Evolutionary conservation across 1,140 invertebrate genomes (phyloP), one percentile per base, ranked within the genome.

Genomic region (Tigriopus japonicus): DNA sequence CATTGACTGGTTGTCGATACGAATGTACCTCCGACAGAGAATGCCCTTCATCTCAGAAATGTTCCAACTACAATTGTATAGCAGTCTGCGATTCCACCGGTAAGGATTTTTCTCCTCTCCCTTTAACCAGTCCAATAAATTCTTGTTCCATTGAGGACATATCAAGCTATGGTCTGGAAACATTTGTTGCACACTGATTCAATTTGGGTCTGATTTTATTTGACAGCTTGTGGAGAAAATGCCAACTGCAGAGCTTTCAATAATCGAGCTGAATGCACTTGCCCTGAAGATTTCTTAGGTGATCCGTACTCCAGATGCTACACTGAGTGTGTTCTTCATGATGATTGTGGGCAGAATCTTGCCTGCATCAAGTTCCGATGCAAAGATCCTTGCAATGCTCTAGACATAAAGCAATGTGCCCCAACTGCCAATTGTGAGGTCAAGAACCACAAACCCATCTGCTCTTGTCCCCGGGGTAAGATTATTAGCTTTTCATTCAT

Each of bases 21-120:
- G 83, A 85, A 69, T 89, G 86, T 67, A 84, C 86, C 52, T 76
- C 75, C 1, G 84, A 87, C 65, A 70, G 70, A 13, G 84, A 88
- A 62, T 89, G 85, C 66, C 70, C 77, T 2, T 67, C 35, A 6
- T 24, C 21, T 21, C 56, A 64, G 54, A 49, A 43, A 14, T 65
- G 67, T 49, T 42, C 52, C 13, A 52, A 60, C 40, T 59, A 59
- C 54, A 58, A 64, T 21, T 66, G 35, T 15, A 19, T 56, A 6
- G 42, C 17, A 2, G 23, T 41, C 14, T 62, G 71, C 17, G 21
- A 41, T 14, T 15, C 23, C 28, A 5, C n/a, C 13, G 17, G 28
- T 59, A 5, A 42, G n/a, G 12, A 56, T n/a, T n/a, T n/a, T n/a
- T 35, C 28, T 35, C 28, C 28, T 35, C 9, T 35, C 28, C 9